Evolutionary conservation across 2,113 vertebrate species (phyloP).

Genomic region (Microtus richardsoni): DNA sequence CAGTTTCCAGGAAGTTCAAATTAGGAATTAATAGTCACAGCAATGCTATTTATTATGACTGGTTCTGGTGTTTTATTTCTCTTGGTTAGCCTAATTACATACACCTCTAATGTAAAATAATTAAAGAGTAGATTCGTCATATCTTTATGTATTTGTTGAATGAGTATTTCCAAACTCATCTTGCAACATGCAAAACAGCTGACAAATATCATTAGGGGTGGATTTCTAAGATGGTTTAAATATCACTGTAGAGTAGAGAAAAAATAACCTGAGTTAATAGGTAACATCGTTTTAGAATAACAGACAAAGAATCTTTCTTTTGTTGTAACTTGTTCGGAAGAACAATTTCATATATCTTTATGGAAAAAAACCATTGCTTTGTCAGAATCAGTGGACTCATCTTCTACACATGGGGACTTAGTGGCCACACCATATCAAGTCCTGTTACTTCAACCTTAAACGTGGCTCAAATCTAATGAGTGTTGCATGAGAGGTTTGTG

Average conservation of each 20-base stretch:
- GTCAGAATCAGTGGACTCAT: not conserved
- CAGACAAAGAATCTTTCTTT: not conserved
- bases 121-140: not conserved
- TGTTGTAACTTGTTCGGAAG: not conserved
- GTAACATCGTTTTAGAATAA: not conserved
- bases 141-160: not conserved
- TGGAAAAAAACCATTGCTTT: not conserved
- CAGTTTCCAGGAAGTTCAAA: slow-evolving; percentile 21
- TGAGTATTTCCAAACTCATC: not conserved
- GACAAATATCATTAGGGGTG: not conserved
- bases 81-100: not conserved
- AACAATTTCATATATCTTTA: not conserved
- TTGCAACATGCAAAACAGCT: not conserved
- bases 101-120: not conserved
- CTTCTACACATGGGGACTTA: not conserved
- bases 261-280: not conserved
- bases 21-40: slow-evolving; percentile 11
- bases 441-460: not conserved
- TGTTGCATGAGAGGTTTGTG: not conserved
- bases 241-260: not conserved
- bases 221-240: slow-evolving; percentile 21
- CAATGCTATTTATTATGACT: slow-evolving; percentile 16
- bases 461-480: not conserved
- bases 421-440: not conserved
- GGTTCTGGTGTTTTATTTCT: slow-evolving; percentile 12